phyloP scores from a whole-genome alignment of 2,113 vertebrate genomes.

The Piaya cayana region DNA sequence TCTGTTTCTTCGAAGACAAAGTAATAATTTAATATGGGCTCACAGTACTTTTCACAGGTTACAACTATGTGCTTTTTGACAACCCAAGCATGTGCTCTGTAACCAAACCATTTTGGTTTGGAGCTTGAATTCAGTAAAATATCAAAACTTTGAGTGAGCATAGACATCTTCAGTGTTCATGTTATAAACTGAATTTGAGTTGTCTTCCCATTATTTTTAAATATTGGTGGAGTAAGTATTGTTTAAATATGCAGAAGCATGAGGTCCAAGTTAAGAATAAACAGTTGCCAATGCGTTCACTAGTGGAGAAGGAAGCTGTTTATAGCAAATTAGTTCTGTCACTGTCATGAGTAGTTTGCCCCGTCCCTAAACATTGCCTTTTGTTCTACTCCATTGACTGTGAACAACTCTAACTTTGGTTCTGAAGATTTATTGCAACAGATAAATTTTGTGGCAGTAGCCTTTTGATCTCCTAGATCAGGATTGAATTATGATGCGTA shows the following conservation, averaged over 20 bases:
- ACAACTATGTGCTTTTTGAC: neutral
- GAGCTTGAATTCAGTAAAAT: neutral
- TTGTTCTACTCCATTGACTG: neutral
- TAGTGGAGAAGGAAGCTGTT: neutral
- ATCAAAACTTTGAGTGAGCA: neutral
- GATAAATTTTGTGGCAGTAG: neutral
- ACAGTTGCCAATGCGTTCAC: neutral
- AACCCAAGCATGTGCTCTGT: neutral
- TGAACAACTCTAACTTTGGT: neutral
- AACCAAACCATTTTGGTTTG: neutral
- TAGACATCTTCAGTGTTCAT: neutral
- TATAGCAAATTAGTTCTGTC: neutral
- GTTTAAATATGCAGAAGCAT: neutral
- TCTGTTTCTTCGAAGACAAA: neutral
- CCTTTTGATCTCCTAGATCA: neutral
- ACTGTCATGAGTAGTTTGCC: neutral
- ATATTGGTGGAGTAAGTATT: neutral
- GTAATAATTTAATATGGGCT: neutral
- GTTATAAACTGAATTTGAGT: neutral
- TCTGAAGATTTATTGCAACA: neutral
- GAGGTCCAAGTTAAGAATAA: neutral
- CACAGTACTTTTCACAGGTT: neutral
- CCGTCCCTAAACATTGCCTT: neutral
- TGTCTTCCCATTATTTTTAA: neutral
- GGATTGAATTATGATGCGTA: neutral